Percentiles rank a stretch among this genome's conserved stretches.
phyloP scores from a whole-genome alignment of 2,888 invertebrate genomes.

The Oegoconia quadripuncta region DNA sequence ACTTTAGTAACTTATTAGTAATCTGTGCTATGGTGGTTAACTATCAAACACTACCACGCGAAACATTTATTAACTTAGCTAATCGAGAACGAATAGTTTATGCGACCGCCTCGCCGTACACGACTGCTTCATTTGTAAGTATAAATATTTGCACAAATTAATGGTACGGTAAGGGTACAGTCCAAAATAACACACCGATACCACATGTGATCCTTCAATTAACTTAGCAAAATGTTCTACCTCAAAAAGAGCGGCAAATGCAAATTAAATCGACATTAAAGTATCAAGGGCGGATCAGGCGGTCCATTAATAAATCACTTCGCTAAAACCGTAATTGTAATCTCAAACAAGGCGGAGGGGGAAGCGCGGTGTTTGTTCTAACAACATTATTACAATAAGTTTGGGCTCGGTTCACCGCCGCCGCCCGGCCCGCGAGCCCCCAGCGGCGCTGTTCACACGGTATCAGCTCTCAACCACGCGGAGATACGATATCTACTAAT shows the following conservation, averaged over 20 bases:
- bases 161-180: not conserved
- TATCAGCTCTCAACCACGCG: constrained; percentile 4
- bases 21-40: too few species aligned
- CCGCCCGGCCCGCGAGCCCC: constrained; percentile 17
- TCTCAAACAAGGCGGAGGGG: constrained; percentile 75
- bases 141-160: not conserved
- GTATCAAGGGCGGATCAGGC: constrained; percentile 76
- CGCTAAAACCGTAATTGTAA: constrained; percentile 79
- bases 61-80: too few species aligned
- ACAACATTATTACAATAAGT: constrained; percentile 79
- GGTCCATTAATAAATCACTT: constrained; percentile 79
- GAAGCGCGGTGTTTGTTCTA: constrained; percentile 72
- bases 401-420: constrained; percentile 59
- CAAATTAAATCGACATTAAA: constrained; percentile 76
- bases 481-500: too few species aligned
- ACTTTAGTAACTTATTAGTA: too few species aligned
- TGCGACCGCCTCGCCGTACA: too few species aligned
- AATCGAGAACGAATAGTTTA: too few species aligned
- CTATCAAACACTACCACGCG: too few species aligned
- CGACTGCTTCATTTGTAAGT: not conserved
- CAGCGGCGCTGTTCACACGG: constrained; percentile 44
- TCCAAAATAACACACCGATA: constrained; percentile 2
- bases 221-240: constrained; percentile 9
- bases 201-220: constrained; percentile 9
- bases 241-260: constrained; percentile 35